Conservation (phyloP, 2,113 vertebrate species). For the Leiothrix lutea region DNA sequence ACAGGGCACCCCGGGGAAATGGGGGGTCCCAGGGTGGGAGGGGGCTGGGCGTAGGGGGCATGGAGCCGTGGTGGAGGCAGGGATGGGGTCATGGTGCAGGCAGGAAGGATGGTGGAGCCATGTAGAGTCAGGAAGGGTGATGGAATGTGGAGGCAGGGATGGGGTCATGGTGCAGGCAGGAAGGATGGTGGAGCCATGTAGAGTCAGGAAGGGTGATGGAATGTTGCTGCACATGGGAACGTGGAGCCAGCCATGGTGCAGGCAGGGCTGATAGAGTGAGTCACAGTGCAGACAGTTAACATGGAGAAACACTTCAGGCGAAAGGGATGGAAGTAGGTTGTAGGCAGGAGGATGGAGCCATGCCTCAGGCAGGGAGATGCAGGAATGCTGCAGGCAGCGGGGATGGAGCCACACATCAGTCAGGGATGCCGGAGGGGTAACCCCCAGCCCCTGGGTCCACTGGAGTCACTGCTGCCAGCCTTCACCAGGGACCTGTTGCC, state of each 20-base stretch:
- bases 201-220: no score
- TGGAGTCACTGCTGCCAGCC: neutral
- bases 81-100: accelerated
- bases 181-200: no score
- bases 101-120: neutral
- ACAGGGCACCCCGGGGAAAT: accelerated
- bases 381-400: neutral
- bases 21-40: neutral
- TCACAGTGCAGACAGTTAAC: neutral
- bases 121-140: neutral
- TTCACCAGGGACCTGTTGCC: neutral
- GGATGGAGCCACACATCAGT: neutral
- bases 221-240: no score
- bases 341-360: neutral
- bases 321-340: neutral
- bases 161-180: no score
- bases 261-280: neutral
- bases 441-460: neutral
- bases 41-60: neutral
- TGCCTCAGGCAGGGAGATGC: neutral
- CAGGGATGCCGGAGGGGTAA: accelerated
- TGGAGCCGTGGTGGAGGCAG: neutral
- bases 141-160: no score
- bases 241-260: no score
- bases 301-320: neutral